Evolutionary conservation across 2,797 vertebrate species (phyloP), one percentile per base, ranked within the genome.

Genomic region (Brachymystax lenok): DNA sequence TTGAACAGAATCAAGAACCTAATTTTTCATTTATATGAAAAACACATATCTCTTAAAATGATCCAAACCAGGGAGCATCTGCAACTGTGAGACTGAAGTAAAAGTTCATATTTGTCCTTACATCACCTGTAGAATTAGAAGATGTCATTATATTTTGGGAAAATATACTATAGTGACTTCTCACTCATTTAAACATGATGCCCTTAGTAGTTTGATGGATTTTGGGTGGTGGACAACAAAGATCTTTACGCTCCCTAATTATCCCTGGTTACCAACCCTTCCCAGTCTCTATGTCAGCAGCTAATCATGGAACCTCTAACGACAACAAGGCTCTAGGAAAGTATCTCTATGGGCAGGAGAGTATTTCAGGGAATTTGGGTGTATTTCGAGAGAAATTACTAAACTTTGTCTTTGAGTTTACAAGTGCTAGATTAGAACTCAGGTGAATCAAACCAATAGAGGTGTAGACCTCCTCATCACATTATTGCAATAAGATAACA

Each of bases 261-360:
- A 83, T 76, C 73, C 72, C 50, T 84, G 81, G 88, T 85, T 86
- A 82, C 27, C 28, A 77, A 70, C 74, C 64, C 33, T 72, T 77
- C 69, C 59, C 27, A 78, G 79, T 21, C 74, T 75, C 77, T 59
- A 46, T 74, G 72, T 85, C 80, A 77, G 66, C 67, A 79, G 69
- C 56, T 86, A 77, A 84, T 87, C 71, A n/a, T 40, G 74, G 74
- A 79, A 80, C 69, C 71, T 66, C 13, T 28, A 40, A 61, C 17
- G 21, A 59, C 30, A 74, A 66, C 46, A 74, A 5, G 30, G 28
- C 69, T 76, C 69, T 70, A 21, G 27, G 8, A 64, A 56, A 46
- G 21, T 40, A 40, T 21, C 56, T 21, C 50, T 40, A 8, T 40
- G 35, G 35, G 35, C 35, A 40, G 35, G 40, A 46, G 40, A 10